A percentile compares a stretch with the other conserved stretches of the same genome.
phyloP scores from a whole-genome alignment of 2,888 invertebrate genomes.

The Microchrysa polita region DNA sequence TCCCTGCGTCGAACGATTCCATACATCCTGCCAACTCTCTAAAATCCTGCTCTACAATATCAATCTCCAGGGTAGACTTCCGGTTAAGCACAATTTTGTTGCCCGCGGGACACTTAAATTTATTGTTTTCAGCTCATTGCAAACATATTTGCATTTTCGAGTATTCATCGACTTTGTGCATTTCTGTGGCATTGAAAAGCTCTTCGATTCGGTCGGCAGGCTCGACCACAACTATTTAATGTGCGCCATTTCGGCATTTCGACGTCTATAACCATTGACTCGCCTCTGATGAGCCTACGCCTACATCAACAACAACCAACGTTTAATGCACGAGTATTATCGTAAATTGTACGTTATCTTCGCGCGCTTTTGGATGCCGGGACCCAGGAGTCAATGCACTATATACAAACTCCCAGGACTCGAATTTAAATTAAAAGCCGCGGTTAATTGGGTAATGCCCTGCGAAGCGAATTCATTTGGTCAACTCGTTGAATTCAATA shows the following conservation, averaged over 20 bases:
- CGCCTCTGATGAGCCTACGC: background rate
- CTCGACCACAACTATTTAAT: slow-evolving; percentile 21
- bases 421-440: slow-evolving; percentile 19
- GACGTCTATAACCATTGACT: background rate
- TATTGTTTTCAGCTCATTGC: slow-evolving; percentile 10
- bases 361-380: background rate
- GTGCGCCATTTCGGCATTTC: slow-evolving; percentile 21
- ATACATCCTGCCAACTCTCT: too few relatives aligned
- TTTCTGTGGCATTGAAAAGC: slow-evolving; percentile 24
- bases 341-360: too few relatives aligned
- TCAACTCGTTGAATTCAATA: slow-evolving; percentile 5
- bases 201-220: slow-evolving; percentile 3
- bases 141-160: background rate
- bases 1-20: too few relatives aligned
- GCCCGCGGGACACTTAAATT: too few relatives aligned
- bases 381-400: background rate
- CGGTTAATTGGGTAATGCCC: slow-evolving; percentile 19
- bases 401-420: background rate
- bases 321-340: too few relatives aligned
- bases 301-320: too few relatives aligned
- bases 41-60: too few relatives aligned
- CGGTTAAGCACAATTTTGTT: too few relatives aligned
- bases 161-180: background rate
- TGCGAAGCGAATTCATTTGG: slow-evolving; percentile 23
- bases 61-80: too few relatives aligned